Evolutionary conservation across 2,113 vertebrate species (phyloP).

Genomic region (Elgaria multicarinata): DNA sequence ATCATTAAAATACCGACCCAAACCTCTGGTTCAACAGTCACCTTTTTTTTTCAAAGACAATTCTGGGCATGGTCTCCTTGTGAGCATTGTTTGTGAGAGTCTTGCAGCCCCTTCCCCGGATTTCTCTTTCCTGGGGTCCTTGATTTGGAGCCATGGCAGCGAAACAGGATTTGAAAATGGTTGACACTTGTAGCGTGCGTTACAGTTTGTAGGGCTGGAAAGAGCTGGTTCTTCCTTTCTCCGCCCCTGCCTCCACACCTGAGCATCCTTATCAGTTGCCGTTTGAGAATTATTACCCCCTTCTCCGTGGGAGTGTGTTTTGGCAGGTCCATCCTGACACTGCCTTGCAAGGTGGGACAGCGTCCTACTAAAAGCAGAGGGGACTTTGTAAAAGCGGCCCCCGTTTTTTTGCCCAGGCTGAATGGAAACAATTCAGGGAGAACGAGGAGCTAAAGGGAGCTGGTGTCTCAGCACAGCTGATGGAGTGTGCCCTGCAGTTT

Average conservation of each 20-base stretch:
- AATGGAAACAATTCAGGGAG: not conserved
- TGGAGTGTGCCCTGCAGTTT: too few relatives aligned
- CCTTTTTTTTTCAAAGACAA: not conserved
- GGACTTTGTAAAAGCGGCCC: not conserved
- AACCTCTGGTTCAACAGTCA: not conserved
- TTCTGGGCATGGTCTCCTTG: not conserved
- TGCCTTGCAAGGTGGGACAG: not conserved
- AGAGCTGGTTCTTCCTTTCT: not conserved
- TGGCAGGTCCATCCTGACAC: not conserved
- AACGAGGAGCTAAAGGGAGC: not conserved
- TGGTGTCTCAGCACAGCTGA: not conserved
- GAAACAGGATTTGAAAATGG: not conserved
- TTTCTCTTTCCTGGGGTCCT: not conserved
- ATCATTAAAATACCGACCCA: too few relatives aligned
- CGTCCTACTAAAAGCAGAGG: not conserved
- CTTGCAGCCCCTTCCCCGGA: fast-evolving
- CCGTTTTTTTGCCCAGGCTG: too few relatives aligned
- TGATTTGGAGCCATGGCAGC: not conserved
- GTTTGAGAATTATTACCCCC: not conserved
- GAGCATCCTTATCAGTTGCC: not conserved
- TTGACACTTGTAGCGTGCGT: not conserved
- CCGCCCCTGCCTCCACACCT: not conserved
- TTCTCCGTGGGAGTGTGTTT: too few relatives aligned
- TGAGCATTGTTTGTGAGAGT: not conserved
- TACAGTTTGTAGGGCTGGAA: not conserved